Conservation (phyloP, 2,797 vertebrate species). For the Pyrrhura leucotis region DNA sequence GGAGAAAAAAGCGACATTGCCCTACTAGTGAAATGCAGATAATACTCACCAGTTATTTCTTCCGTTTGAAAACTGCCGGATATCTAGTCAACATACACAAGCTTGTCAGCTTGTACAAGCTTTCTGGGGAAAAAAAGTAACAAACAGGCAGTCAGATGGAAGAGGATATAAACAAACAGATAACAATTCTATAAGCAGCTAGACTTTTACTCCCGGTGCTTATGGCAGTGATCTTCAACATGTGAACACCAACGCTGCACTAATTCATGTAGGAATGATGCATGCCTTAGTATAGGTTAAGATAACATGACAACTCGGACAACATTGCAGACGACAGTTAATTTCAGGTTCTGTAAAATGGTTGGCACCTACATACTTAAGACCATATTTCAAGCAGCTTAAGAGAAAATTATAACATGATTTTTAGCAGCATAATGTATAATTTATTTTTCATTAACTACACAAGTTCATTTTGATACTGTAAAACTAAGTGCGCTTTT, state of each 20-base stretch:
- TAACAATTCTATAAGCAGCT: background rate
- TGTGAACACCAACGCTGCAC: rapidly evolving
- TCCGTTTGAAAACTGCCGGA: background rate
- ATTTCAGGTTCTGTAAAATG: background rate
- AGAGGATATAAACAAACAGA: background rate
- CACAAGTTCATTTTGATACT: background rate
- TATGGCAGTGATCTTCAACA: background rate
- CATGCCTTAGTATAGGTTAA: background rate
- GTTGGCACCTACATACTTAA: background rate
- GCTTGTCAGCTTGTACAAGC: background rate
- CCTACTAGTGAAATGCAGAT: background rate
- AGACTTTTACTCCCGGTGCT: background rate
- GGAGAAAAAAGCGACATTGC: background rate
- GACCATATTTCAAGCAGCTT: background rate
- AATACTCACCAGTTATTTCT: background rate
- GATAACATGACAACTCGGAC: background rate
- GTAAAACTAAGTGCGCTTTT: background rate
- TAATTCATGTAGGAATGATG: background rate
- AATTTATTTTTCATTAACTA: conserved; percentile 36
- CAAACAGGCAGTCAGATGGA: background rate
- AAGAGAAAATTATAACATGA: background rate
- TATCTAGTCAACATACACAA: background rate
- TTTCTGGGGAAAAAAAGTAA: background rate
- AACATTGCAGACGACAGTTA: background rate
- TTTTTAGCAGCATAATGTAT: background rate